Evolutionary conservation across 2,113 vertebrate species (phyloP).

Genomic region (Oenanthe oenanthe): DNA sequence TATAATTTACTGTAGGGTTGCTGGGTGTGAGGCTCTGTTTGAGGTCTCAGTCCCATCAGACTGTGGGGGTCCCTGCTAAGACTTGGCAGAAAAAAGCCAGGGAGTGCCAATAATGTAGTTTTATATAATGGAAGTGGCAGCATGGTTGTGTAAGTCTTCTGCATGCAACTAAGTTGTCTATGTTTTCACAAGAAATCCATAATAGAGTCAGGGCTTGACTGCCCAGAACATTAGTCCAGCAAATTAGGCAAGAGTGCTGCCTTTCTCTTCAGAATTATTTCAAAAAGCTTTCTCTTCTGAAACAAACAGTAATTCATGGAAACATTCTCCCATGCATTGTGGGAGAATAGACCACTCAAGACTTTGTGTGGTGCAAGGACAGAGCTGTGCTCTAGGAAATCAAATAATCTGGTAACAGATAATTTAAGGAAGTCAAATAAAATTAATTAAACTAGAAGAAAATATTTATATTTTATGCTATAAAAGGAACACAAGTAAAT

Average conservation of each 20-base stretch:
- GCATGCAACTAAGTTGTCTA: neutral
- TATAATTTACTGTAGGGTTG: neutral
- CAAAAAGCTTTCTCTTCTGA: neutral
- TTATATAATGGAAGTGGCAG: neutral
- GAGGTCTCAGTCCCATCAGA: neutral
- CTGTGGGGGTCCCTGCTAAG: neutral
- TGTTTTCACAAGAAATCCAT: neutral
- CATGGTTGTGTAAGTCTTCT: neutral
- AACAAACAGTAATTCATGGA: conserved; percentile 16
- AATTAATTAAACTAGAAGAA: neutral
- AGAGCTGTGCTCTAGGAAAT: neutral
- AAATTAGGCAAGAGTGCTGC: neutral
- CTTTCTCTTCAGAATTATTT: conserved; percentile 5
- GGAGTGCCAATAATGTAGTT: neutral
- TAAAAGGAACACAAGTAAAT: neutral
- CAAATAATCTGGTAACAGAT: neutral
- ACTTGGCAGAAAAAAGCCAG: neutral
- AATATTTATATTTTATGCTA: neutral
- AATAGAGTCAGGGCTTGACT: neutral
- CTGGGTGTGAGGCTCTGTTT: neutral
- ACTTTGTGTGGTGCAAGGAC: neutral
- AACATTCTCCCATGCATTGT: neutral
- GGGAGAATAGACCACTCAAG: neutral
- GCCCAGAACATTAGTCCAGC: neutral
- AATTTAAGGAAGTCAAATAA: neutral